phyloP scores from a whole-genome alignment of 1,140 invertebrate species.

The Penaeus indicus region DNA sequence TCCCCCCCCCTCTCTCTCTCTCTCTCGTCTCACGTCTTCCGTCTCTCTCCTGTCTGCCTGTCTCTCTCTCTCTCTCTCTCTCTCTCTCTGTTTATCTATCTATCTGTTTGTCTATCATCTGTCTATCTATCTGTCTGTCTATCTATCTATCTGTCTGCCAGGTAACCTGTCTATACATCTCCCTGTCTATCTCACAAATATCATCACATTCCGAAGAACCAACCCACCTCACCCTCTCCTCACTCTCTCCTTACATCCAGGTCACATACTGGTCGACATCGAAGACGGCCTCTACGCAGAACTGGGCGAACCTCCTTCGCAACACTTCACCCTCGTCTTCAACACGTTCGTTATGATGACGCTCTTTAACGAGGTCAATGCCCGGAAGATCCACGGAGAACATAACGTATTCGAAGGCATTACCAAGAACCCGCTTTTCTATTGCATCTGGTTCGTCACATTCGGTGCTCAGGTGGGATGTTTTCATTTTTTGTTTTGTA shows the following conservation, averaged over 20 bases:
- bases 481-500: neutral
- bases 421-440: constrained; percentile 77
- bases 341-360: constrained; percentile 84
- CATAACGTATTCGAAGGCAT: constrained; percentile 78
- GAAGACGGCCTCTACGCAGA: constrained; percentile 72
- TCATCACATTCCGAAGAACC: too few relatives aligned
- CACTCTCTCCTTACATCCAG: constrained; percentile 63
- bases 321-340: constrained; percentile 81
- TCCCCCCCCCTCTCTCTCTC: too few relatives aligned
- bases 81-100: neutral
- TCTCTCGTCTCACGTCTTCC: too few relatives aligned
- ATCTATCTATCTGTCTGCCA: neutral
- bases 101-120: constrained; percentile 22
- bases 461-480: constrained; percentile 74
- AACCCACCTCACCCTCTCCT: neutral
- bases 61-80: too few relatives aligned
- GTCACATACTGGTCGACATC: constrained; percentile 74
- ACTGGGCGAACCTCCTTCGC: constrained; percentile 72
- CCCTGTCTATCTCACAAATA: too few relatives aligned
- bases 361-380: constrained; percentile 81
- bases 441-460: constrained; percentile 77
- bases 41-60: too few relatives aligned
- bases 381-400: constrained; percentile 80
- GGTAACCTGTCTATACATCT: neutral
- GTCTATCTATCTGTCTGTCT: neutral